Base-by-base conservation (phyloP, 2,113 vertebrate species). In the Bambusicola thoracicus region DNA sequence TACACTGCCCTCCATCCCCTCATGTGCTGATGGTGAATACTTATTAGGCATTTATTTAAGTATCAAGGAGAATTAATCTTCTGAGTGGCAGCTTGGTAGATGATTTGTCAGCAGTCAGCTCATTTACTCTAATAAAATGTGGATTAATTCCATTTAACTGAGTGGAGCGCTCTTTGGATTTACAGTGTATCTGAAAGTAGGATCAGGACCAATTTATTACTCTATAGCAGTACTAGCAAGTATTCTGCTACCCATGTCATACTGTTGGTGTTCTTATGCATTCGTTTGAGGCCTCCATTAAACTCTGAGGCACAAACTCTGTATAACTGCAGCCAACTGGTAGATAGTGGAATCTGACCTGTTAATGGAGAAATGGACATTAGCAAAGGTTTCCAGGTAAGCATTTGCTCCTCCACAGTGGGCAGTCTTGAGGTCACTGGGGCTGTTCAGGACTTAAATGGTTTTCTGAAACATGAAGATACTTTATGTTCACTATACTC, bases 1-100 rank as follows among this genome's bases (percentile, higher is more conserved):
- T 30, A 11, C 56, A 13, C 2, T 20, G 69, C 44, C n/a, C 49
- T 87, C 58, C 14, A 53, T 38, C 93, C 59, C 81, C 25, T 15
- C 20, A 20, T 21, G 43, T 10, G 0, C 41, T 43, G 79, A 51
- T 46, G 41, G 32, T 73, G 36, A 55, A 69, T 74, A 67, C 24
- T 88, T 90, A 77, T 44, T 76, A 73, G 36, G 17, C 70, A 36
- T 77, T 95, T 95, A 82, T 92, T 87, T 85, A 93, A 93, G 83
- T 83, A 80, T 67, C 75, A 67, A 83, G 79, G 55, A 89, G 67
- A 55, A 83, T 91, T 81, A 83, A 77, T 77, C 62, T 89, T 82
- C 68, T 55, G 40, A 77, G 72, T 87, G 72, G 86, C 79, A 85
- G 59, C 15, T 86, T 73, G 62, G 48, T 78, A 73, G 85, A 89